Base-by-base conservation (phyloP, 2,797 vertebrate genomes). In the Fringilla coelebs region DNA sequence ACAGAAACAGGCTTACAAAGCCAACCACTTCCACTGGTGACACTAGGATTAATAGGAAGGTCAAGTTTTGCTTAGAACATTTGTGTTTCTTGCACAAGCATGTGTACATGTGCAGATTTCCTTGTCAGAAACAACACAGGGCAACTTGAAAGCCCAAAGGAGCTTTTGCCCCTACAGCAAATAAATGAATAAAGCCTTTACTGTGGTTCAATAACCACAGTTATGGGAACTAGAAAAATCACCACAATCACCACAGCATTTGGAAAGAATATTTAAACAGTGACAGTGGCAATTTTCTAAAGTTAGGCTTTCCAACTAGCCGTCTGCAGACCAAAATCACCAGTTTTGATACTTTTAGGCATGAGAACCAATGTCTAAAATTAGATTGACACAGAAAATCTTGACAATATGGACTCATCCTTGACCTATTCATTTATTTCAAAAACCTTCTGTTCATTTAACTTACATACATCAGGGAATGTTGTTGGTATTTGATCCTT, bases 351-450 rank as follows among this genome's bases (percentile, higher is more conserved):
- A 57, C 29, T 73, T 79, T 22, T 6, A 48, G 76, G 45, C 60
- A 73, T 54, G 31, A 75, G 49, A 90, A 90, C 22, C 26, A 38
- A 72, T 16, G 34, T 36, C 63, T 91, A 55, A 63, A 87, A 80
- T 74, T 65, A 93, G 71, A 82, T 0, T 2, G 66, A 96, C 89
- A 82, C 85, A 94, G 83, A 94, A 93, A 95, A 91, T 71, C 38
- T 91, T 91, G 89, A 96, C 96, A 94, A 94, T 94, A 90, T 45
- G 49, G 49, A 91, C 51, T 94, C 77, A 48, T 90, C 93, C 88
- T 89, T 92, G 88, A 95, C 88, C 92, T 92, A 17, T 88, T 92
- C 36, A 79, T 96, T 97, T 96, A 97, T 95, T 96, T 95, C 89
- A 81, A 96, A 92, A 95, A 73, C 58, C 45, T 95, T 88, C 88